A percentile compares a stretch with the other conserved stretches of the same genome.
Conservation (phyloP, 92 coral and sea anemone species). For the Epizoanthus rinbou region DNA sequence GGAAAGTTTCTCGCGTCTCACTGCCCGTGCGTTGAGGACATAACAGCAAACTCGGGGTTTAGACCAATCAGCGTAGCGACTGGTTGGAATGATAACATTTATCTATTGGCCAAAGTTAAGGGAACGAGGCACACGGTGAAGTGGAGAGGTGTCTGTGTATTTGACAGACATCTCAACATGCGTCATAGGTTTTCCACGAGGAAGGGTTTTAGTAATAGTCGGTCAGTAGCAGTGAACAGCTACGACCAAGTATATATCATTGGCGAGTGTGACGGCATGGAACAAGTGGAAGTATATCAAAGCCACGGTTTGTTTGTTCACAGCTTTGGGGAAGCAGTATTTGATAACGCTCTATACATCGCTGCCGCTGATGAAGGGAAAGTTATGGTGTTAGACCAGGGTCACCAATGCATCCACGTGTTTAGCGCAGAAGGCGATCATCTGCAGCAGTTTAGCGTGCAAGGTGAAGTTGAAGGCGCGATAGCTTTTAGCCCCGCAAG, state of each 20-base stretch:
- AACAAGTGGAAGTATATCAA: constrained; percentile 29
- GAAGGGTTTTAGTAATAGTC: constrained; percentile 9
- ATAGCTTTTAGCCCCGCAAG: constrained; percentile 24
- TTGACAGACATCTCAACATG: constrained; percentile 3
- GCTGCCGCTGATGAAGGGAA: neutral
- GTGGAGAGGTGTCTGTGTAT: constrained; percentile 17
- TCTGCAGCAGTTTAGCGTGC: neutral
- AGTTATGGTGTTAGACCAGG: constrained; percentile 25
- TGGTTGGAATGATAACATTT: constrained; percentile 17
- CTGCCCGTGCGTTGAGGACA: neutral
- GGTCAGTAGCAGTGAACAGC: constrained; percentile 4
- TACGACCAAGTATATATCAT: constrained; percentile 30
- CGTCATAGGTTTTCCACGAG: constrained; percentile 11
- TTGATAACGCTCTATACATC: neutral
- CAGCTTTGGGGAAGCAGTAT: constrained; percentile 23
- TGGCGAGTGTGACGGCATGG: constrained; percentile 4
- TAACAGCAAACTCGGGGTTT: constrained; percentile 18
- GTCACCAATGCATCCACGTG: constrained; percentile 8
- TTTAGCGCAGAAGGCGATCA: constrained; percentile 23
- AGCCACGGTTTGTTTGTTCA: neutral
- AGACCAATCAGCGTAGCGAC: constrained; percentile 39
- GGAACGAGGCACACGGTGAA: neutral
- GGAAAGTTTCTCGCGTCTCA: constrained; percentile 21
- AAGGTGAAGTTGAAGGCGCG: constrained; percentile 29
- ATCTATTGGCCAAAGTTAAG: neutral